Percentiles rank a stretch among this genome's conserved stretches.
Evolutionary conservation across 2,888 invertebrate species (phyloP).

Genomic region (Spodoptera littoralis): DNA sequence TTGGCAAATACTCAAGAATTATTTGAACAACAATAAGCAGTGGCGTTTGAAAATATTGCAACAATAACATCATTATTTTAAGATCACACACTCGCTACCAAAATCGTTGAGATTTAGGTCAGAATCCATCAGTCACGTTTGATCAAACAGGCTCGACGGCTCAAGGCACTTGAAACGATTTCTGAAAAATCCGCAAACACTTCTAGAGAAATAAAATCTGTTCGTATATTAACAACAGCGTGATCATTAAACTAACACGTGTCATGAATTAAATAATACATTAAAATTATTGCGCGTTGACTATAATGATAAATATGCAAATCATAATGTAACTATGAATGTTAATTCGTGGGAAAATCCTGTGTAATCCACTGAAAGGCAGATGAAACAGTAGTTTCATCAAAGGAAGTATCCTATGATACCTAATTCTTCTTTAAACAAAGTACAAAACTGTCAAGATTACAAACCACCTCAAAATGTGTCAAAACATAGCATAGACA

Average conservation of each 20-base stretch:
- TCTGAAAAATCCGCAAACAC: slow-evolving; percentile 38
- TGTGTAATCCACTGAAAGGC: too few relatives aligned
- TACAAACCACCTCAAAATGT: background rate
- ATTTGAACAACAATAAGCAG: slow-evolving; percentile 33
- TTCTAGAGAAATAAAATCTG: slow-evolving; percentile 22
- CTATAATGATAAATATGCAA: too few relatives aligned
- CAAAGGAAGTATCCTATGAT: too few relatives aligned
- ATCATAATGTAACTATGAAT: too few relatives aligned
- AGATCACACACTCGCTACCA: slow-evolving; percentile 6
- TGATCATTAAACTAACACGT: too few relatives aligned
- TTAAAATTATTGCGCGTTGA: too few relatives aligned
- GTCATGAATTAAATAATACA: too few relatives aligned
- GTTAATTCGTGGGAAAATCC: too few relatives aligned
- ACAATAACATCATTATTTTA: slow-evolving; percentile 40
- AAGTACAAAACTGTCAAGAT: too few relatives aligned
- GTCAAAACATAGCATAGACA: background rate
- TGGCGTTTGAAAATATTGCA: slow-evolving; percentile 22
- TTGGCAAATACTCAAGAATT: slow-evolving; percentile 40
- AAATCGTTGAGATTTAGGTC: slow-evolving; percentile 49
- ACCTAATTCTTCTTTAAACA: too few relatives aligned
- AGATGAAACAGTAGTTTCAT: too few relatives aligned
- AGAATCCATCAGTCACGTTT: slow-evolving; percentile 57
- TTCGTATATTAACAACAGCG: slow-evolving; percentile 7
- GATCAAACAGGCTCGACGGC: slow-evolving; percentile 58
- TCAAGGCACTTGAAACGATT: slow-evolving; percentile 50